Percentiles rank a stretch among this genome's conserved stretches.
Evolutionary conservation across 2,888 invertebrate species (phyloP).

Genomic region (Ophraella communa): DNA sequence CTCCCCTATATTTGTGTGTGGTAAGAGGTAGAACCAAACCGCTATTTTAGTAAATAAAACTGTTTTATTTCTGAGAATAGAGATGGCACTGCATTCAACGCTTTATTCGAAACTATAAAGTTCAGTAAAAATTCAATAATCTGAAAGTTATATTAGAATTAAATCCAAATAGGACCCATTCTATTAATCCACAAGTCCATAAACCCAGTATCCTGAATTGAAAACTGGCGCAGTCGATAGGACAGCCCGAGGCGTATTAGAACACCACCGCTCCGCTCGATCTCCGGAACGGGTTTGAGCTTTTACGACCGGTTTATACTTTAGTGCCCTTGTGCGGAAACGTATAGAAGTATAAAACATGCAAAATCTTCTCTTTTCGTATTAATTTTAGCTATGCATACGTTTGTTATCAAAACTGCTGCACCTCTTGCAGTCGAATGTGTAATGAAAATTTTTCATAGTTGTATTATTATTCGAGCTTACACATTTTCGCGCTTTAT

Average conservation of each 20-base stretch:
- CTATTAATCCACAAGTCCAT: conserved; percentile 17
- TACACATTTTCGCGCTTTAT: conserved; percentile 19
- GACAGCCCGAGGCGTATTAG: conserved; percentile 20
- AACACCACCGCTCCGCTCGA: conserved; percentile 22
- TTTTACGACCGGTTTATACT: conserved; percentile 56
- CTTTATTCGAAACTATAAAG: no score
- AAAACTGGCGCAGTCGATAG: conserved; percentile 23
- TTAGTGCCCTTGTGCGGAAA: conserved; percentile 53
- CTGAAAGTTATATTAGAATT: conserved; percentile 13
- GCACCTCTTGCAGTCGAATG: conserved; percentile 38
- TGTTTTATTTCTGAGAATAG: no score
- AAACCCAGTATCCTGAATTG: conserved; percentile 25
- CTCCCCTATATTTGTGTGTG: no score
- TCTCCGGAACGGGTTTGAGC: conserved; percentile 37
- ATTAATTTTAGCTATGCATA: conserved; percentile 54
- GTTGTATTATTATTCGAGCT: conserved; percentile 25
- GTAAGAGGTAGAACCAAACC: no score
- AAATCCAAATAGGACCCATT: conserved; percentile 20
- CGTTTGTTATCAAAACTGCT: conserved; percentile 48
- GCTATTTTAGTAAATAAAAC: no score
- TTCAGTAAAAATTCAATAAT: conserved; percentile 9
- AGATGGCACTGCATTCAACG: no score
- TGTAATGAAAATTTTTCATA: conserved; percentile 41
- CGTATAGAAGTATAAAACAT: conserved; percentile 54
- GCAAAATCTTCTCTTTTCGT: conserved; percentile 54